Conservation (phyloP, 2,113 vertebrate genomes). For the Petaurus breviceps region DNA sequence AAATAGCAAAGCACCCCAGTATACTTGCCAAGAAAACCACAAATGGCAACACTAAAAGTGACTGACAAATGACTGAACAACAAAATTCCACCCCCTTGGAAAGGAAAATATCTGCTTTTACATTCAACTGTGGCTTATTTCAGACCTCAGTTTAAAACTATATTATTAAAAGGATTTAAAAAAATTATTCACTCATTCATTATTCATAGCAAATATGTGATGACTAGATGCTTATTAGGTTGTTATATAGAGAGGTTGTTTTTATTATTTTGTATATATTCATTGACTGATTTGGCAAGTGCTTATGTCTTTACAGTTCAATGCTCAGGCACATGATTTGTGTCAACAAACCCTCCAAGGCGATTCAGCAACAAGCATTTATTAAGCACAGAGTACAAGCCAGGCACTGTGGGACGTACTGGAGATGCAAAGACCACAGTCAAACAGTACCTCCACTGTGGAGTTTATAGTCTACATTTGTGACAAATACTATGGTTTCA, state of each 20-base stretch:
- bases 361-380: background rate
- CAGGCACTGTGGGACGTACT: background rate
- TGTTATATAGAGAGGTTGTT: background rate
- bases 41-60: no score
- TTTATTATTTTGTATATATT: background rate
- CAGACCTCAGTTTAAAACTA: background rate
- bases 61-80: no score
- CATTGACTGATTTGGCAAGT: conserved; percentile 3
- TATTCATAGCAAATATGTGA: background rate
- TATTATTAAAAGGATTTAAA: conserved; percentile 2
- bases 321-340: conserved; percentile 7
- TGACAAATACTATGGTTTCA: background rate
- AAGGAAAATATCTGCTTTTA: conserved; percentile 1
- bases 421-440: background rate
- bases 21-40: no score
- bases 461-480: background rate
- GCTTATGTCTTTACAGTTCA: conserved; percentile 1
- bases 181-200: conserved; percentile 3
- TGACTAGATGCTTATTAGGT: background rate
- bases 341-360: conserved; percentile 11
- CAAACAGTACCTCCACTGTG: background rate
- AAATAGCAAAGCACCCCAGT: no score
- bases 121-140: background rate
- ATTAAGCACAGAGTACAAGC: background rate
- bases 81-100: background rate